Evolutionary conservation across 2,888 invertebrate species (phyloP).

Genomic region (Trissoscelio sp.): DNA sequence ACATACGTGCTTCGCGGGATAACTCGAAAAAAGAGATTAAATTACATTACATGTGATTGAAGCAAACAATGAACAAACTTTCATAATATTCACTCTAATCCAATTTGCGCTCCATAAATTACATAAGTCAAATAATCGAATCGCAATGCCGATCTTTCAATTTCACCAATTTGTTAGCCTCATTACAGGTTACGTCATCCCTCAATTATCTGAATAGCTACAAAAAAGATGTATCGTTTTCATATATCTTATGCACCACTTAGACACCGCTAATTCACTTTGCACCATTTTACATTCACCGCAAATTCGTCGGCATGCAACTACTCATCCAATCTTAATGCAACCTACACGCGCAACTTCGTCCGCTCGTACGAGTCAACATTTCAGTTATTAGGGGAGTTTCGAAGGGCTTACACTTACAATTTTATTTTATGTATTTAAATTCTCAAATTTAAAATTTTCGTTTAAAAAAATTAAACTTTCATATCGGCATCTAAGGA

Average conservation of each 20-base stretch:
- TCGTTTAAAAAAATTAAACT: no score
- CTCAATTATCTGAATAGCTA: slow-evolving; percentile 7
- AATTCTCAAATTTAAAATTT: no score
- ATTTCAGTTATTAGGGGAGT: slow-evolving; percentile 44
- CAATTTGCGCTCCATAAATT: slow-evolving; percentile 8
- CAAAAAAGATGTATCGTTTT: slow-evolving; percentile 16
- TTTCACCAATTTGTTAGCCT: slow-evolving; percentile 41
- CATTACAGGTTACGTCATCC: background rate
- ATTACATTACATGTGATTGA: slow-evolving; percentile 6
- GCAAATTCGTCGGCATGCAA: slow-evolving; percentile 15
- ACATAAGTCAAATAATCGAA: slow-evolving; percentile 27
- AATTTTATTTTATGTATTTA: no score
- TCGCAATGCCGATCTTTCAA: slow-evolving; percentile 9
- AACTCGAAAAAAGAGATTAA: slow-evolving; percentile 23
- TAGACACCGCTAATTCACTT: slow-evolving; percentile 44
- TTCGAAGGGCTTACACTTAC: no score
- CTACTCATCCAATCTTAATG: slow-evolving; percentile 33
- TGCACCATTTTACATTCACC: slow-evolving; percentile 42
- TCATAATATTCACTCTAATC: background rate
- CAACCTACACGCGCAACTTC: slow-evolving; percentile 30
- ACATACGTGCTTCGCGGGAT: slow-evolving; percentile 27
- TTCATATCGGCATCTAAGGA: no score
- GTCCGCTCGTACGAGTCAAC: slow-evolving; percentile 16
- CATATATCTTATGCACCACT: slow-evolving; percentile 22
- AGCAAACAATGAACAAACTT: slow-evolving; percentile 37